Percentiles rank a stretch among this genome's conserved stretches.
Evolutionary conservation across 2,113 vertebrate species (phyloP).

Genomic region (Halichoeres trimaculatus): DNA sequence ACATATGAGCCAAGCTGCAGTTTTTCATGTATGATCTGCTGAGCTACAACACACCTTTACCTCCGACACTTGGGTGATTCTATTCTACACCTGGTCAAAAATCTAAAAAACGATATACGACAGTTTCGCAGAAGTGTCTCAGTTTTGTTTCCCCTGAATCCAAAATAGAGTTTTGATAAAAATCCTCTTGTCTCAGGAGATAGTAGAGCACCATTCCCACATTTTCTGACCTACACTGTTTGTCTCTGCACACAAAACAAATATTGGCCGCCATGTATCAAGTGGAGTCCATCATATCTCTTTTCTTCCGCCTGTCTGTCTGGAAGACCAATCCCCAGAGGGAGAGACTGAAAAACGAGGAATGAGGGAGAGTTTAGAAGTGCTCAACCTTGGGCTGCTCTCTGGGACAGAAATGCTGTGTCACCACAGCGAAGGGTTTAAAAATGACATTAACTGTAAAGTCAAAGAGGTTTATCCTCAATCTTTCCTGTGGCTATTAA

Average conservation of each 20-base stretch:
- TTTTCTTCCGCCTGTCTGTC: conserved; percentile 28
- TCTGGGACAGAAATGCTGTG: conserved; percentile 48
- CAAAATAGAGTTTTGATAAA: background rate
- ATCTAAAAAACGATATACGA: background rate
- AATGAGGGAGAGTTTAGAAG: conserved; percentile 47
- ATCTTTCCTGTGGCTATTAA: background rate
- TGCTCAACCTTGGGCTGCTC: conserved; percentile 54
- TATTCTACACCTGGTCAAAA: conserved; percentile 9
- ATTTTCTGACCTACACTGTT: conserved; percentile 38
- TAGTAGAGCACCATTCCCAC: background rate
- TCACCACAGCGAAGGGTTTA: conserved; percentile 39
- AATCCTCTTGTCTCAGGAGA: conserved; percentile 25
- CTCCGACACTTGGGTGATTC: conserved; percentile 11
- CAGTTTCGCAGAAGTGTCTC: conserved; percentile 23
- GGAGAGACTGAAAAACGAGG: conserved; percentile 40
- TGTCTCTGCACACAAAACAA: conserved; percentile 46
- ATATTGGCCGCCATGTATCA: conserved; percentile 53
- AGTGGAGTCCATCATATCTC: conserved; percentile 43
- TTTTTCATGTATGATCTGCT: conserved; percentile 44
- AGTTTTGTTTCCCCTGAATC: background rate
- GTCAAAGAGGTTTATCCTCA: conserved; percentile 13
- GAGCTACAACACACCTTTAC: background rate
- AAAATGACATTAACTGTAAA: conserved; percentile 48
- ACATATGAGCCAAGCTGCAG: conserved; percentile 33
- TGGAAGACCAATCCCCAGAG: conserved; percentile 22